A percentile compares a stretch with the other conserved stretches of the same genome.
Evolutionary conservation across 2,888 invertebrate species (phyloP).

Genomic region (Patella pellucida): DNA sequence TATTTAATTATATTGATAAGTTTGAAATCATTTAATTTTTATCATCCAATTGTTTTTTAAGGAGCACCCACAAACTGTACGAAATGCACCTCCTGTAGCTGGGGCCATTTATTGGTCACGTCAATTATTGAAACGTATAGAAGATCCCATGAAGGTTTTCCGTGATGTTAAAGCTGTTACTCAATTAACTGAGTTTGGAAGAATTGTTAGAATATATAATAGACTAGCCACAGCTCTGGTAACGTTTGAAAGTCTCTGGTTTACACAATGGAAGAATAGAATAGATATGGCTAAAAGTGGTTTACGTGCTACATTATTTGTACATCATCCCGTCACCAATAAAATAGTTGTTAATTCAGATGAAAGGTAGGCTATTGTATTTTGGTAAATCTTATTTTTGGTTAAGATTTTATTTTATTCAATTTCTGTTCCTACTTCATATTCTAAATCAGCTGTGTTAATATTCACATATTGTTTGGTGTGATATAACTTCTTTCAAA

Average conservation of each 20-base stretch:
- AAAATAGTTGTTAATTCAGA: slow-evolving; percentile 68
- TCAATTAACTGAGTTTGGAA: slow-evolving; percentile 64
- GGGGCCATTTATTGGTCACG: slow-evolving; percentile 71
- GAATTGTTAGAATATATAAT: slow-evolving; percentile 61
- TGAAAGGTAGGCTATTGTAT: slow-evolving; percentile 59
- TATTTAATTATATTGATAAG: too few species aligned
- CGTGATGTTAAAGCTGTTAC: slow-evolving; percentile 66
- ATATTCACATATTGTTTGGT: too few species aligned
- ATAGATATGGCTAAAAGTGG: slow-evolving; percentile 67
- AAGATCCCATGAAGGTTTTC: slow-evolving; percentile 70
- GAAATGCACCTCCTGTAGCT: slow-evolving; percentile 70
- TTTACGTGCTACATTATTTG: slow-evolving; percentile 65
- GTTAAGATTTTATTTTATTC: too few species aligned
- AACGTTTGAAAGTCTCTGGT: slow-evolving; percentile 70
- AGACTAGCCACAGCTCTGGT: slow-evolving; percentile 67
- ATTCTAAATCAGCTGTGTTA: too few species aligned
- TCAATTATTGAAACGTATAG: slow-evolving; percentile 67
- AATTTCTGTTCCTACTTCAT: too few species aligned
- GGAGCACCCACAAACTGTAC: slow-evolving; percentile 63
- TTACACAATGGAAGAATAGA: slow-evolving; percentile 66
- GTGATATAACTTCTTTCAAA: too few species aligned
- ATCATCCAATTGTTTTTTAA: slow-evolving; percentile 23
- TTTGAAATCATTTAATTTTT: too few species aligned
- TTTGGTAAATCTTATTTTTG: neutral
- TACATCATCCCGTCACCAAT: slow-evolving; percentile 62